Conservation (phyloP, 2,888 invertebrate genomes). For the Griposia aprilina region DNA sequence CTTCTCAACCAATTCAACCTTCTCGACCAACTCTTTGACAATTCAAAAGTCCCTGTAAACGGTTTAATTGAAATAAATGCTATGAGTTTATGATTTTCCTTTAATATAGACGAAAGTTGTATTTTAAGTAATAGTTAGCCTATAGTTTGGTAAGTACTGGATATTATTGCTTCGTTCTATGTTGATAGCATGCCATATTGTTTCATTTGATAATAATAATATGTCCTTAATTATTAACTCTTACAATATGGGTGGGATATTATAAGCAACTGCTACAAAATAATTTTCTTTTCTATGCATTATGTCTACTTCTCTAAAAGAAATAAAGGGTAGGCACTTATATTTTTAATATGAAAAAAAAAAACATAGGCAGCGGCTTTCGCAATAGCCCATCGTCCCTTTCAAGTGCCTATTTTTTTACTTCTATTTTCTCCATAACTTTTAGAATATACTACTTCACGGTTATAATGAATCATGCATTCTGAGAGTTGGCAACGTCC, state of each 20-base stretch:
- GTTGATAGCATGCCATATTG: not conserved
- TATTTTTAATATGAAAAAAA: not conserved
- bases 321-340: not conserved
- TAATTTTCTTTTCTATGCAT: not conserved
- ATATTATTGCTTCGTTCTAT: not conserved
- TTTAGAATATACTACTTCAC: not conserved
- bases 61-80: too few relatives aligned
- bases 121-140: not conserved
- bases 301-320: not conserved
- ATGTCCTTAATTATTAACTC: constrained; percentile 1
- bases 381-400: not conserved
- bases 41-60: too few relatives aligned
- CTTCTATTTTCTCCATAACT: not conserved
- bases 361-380: too few relatives aligned
- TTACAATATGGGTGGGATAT: not conserved
- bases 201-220: not conserved
- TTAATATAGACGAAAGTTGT: not conserved
- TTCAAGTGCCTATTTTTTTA: not conserved
- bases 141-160: not conserved
- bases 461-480: not conserved
- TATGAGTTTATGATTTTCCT: not conserved
- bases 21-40: too few relatives aligned
- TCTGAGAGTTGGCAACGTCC: not conserved
- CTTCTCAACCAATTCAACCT: too few relatives aligned
- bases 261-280: constrained; percentile 22